Conservation (phyloP, 2,888 invertebrate species). For the Cylloceria caligata region DNA sequence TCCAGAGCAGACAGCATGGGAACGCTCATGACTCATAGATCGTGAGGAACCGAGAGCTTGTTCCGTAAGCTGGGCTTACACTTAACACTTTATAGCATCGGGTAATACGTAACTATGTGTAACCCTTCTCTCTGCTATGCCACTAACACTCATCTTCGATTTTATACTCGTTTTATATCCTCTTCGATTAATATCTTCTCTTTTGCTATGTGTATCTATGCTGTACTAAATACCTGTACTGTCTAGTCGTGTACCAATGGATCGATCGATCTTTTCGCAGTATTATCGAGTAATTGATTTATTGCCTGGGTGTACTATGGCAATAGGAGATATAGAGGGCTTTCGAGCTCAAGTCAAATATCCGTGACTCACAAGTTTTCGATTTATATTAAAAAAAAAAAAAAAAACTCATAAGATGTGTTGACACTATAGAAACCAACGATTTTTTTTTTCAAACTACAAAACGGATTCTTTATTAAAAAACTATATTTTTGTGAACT, state of each 20-base stretch:
- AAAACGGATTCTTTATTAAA: too few species aligned
- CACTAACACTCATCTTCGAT: conserved; percentile 48
- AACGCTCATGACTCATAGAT: conserved; percentile 75
- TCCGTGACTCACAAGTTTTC: too few species aligned
- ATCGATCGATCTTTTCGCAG: conserved; percentile 62
- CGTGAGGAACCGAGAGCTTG: conserved; percentile 46
- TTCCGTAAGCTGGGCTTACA: conserved; percentile 38
- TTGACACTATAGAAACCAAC: too few species aligned
- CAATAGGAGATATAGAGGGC: neutral
- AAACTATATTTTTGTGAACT: too few species aligned
- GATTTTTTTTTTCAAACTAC: too few species aligned
- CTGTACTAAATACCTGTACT: conserved; percentile 48
- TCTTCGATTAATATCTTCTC: conserved; percentile 52
- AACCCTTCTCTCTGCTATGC: conserved; percentile 6
- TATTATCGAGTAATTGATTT: conserved; percentile 65
- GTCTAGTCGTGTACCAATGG: conserved; percentile 21
- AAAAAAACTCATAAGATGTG: too few species aligned
- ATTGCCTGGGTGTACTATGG: conserved; percentile 42
- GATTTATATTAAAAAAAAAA: too few species aligned
- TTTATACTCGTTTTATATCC: conserved; percentile 49
- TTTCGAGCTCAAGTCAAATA: neutral
- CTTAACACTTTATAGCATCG: conserved; percentile 48
- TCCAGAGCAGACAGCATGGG: conserved; percentile 74
- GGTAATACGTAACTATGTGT: conserved; percentile 3
- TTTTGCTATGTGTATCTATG: conserved; percentile 24